Evolutionary conservation across 2,797 vertebrate genomes (phyloP), one percentile per base, ranked within the genome.

Genomic region (Thaleichthys pacificus): DNA sequence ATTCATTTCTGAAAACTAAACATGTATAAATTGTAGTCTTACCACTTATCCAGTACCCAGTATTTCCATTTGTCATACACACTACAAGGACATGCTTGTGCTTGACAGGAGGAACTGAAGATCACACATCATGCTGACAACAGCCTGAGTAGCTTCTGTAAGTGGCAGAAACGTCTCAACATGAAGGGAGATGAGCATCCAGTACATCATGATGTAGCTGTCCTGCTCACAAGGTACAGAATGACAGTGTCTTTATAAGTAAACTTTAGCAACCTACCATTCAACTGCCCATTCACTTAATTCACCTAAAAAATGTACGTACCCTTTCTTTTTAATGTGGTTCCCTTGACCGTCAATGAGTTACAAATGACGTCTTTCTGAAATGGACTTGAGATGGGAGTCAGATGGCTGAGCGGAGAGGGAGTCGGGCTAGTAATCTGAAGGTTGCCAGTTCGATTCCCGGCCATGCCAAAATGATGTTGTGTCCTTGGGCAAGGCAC

Each of bases 81-180:
- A 47, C 42, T 47, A 47, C 11, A 12, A 47, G 42, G 42, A 47
- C 11, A 14, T 56, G 51, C 38, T 19, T 67, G 38, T 68, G 19
- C 19, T 51, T 21, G 58, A 67, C 89, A 99, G 98, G 94, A 95
- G 73, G 95, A 97, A 24, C 84, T 99, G 66, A 99, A 98, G 84
- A 94, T 99, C 78, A 95, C 93, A 6, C 97, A 99, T 84, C 97
- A 99, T 0, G 98, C 97, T 0, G 97, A 99, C 90, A 96, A 96
- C 91, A 98, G 95, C 75, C 82, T 99, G 86, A 93, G 76, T 77
- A 98, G 95, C 87, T 99, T 99, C 87, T 99, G 98, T 83, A 98
- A 96, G 71, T 99, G 98, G 98, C 98, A 99, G 91, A 98, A 97
- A 77, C 91, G 82, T 51, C 89, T 99, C 63, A 99, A 99, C 21